phyloP scores from a whole-genome alignment of 2,113 vertebrate species.

The Perccottus glenii region DNA sequence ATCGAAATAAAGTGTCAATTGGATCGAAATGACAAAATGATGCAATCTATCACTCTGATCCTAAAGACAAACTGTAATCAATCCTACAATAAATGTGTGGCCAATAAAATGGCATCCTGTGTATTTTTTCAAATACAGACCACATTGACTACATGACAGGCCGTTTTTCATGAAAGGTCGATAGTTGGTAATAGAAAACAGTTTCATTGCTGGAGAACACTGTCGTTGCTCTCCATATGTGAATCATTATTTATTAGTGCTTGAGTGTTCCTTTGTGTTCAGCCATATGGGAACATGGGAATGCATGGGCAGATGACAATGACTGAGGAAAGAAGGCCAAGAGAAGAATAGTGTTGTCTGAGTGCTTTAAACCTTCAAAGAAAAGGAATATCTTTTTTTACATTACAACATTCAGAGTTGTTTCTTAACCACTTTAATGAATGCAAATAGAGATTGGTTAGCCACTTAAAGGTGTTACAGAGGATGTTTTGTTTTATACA shows the following conservation, averaged over 20 bases:
- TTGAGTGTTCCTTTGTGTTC: slow-evolving; percentile 34
- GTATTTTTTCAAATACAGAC: slow-evolving; percentile 2
- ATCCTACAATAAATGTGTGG: slow-evolving; percentile 7
- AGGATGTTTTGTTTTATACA: too few relatives aligned
- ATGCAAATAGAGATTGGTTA: too few relatives aligned
- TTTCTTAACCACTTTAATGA: neutral
- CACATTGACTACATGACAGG: neutral
- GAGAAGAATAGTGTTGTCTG: slow-evolving; percentile 10
- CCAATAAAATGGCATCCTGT: slow-evolving; percentile 14
- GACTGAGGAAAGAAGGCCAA: slow-evolving; percentile 12
- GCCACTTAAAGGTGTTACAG: too few relatives aligned
- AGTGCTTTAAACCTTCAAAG: slow-evolving; percentile 23
- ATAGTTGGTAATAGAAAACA: slow-evolving; percentile 31
- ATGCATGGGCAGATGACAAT: slow-evolving; percentile 32
- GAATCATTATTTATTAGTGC: slow-evolving; percentile 38
- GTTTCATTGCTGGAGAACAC: slow-evolving; percentile 18
- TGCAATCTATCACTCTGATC: slow-evolving; percentile 15
- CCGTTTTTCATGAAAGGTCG: slow-evolving; percentile 12
- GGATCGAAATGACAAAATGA: neutral
- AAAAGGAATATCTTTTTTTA: slow-evolving; percentile 8
- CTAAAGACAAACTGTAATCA: slow-evolving; percentile 15
- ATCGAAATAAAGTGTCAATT: slow-evolving; percentile 6
- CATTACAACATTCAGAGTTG: neutral
- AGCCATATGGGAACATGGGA: slow-evolving; percentile 37
- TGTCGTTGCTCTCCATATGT: slow-evolving; percentile 22